A percentile compares a stretch with the other conserved stretches of the same genome.
These are phyloP conservation scores for Agrilus planipennis DNA, from an alignment of 1,140 invertebrate genomes.

Conservation along the genomic window DNA sequence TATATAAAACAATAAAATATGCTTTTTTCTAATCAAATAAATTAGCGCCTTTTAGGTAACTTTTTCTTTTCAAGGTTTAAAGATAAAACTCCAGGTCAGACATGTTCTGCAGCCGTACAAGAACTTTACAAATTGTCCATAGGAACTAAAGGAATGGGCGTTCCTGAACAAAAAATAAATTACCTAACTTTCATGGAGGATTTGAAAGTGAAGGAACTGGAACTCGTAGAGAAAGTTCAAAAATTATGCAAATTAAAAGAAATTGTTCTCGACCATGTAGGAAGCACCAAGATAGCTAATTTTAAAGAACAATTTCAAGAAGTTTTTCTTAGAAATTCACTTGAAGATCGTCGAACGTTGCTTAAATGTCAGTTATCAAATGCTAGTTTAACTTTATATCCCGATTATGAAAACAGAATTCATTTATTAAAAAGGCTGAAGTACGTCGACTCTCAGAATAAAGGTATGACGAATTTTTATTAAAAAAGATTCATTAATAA, in stretches of 20 bases:
- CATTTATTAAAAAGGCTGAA: conserved; percentile 67
- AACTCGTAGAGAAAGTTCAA: conserved; percentile 20
- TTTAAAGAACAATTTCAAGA: conserved; percentile 59
- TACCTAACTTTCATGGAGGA: conserved; percentile 33
- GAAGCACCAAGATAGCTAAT: conserved; percentile 38
- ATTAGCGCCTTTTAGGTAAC: too few relatives aligned
- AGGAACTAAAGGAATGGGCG: conserved; percentile 35
- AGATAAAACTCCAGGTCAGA: conserved; percentile 48
- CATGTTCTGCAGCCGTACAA: conserved; percentile 46
- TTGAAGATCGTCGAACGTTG: conserved; percentile 57
- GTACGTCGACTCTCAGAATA: conserved; percentile 61
- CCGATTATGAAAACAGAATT: conserved; percentile 78
- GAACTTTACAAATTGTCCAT: conserved; percentile 46
- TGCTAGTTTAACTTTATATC: conserved; percentile 72
- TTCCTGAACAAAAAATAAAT: conserved; percentile 15
- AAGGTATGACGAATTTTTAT: conserved; percentile 36
- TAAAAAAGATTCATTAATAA: too few relatives aligned
- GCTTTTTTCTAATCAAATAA: too few relatives aligned
- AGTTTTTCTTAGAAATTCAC: conserved; percentile 57
- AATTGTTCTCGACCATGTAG: conserved; percentile 24
- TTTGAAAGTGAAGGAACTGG: conserved; percentile 26
- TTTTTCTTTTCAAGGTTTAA: conserved; percentile 48
- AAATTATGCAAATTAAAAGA: conserved; percentile 23
- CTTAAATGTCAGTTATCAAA: conserved; percentile 69
- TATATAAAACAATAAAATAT: too few relatives aligned